A percentile compares a stretch with the other conserved stretches of the same genome.
Evolutionary conservation across 2,797 vertebrate species (phyloP).

Genomic region (Eospalax fontanierii): DNA sequence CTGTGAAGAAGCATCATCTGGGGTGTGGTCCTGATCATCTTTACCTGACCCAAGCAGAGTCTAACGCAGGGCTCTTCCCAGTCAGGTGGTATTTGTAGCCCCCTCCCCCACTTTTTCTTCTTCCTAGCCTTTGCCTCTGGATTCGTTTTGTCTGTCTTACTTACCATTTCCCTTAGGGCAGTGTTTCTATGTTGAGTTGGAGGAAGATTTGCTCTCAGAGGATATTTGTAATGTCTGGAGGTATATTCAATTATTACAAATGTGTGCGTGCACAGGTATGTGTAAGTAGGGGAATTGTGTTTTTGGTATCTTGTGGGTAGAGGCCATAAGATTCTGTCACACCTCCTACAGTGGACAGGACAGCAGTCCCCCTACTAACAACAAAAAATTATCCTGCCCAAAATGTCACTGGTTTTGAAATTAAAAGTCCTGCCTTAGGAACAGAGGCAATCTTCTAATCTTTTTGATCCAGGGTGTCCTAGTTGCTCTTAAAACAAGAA

Average conservation of each 20-base stretch:
- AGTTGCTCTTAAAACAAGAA: background rate
- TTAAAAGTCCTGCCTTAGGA: background rate
- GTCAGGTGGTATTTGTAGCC: background rate
- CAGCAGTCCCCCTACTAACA: background rate
- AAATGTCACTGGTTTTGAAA: background rate
- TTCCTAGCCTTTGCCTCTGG: background rate
- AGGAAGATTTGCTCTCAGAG: background rate
- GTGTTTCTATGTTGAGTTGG: background rate
- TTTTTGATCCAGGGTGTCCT: background rate
- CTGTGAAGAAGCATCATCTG: background rate
- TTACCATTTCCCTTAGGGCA: background rate
- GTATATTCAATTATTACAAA: background rate
- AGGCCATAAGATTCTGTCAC: background rate
- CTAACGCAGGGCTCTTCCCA: background rate
- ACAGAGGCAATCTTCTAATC: slow-evolving; percentile 3
- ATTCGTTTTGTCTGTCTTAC: background rate
- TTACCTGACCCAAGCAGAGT: too few relatives aligned
- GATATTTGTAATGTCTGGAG: background rate
- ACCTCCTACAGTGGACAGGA: background rate
- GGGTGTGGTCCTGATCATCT: background rate
- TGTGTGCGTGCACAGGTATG: background rate
- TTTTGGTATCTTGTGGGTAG: background rate
- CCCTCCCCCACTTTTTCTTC: background rate
- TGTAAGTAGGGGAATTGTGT: background rate
- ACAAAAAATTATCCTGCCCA: background rate